These are phyloP conservation scores for Benitochromis conjunctus DNA, from an alignment of 2,113 vertebrate species.

Conservation along the genomic window DNA sequence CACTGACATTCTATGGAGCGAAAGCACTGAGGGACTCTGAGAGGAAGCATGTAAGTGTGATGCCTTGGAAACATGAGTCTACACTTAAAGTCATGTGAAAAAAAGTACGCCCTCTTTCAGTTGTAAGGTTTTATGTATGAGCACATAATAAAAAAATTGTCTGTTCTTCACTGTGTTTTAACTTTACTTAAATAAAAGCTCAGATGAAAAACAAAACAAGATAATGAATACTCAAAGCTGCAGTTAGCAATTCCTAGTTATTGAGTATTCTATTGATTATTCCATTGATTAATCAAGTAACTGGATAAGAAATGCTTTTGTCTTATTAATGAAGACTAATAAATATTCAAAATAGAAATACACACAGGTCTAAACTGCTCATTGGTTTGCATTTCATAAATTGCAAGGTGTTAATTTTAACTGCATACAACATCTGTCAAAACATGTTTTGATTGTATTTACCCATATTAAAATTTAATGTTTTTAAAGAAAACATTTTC, in stretches of 20 bases:
- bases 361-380: neutral
- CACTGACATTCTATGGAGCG: slow-evolving; percentile 87
- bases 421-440: neutral
- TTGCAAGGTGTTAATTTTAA: neutral
- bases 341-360: neutral
- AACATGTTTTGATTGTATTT: neutral
- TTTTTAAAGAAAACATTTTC: neutral
- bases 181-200: neutral
- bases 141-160: neutral
- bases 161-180: neutral
- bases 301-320: neutral
- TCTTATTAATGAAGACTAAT: neutral
- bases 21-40: slow-evolving; percentile 91
- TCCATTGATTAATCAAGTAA: neutral
- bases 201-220: neutral
- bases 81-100: neutral
- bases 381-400: neutral
- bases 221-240: neutral
- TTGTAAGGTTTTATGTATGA: neutral
- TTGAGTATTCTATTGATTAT: neutral
- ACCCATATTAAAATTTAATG: neutral
- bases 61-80: neutral
- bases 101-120: neutral
- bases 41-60: slow-evolving; percentile 85
- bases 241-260: neutral